Evolutionary conservation across 2,113 vertebrate genomes (phyloP).

Genomic region (Tylochromis polylepis): DNA sequence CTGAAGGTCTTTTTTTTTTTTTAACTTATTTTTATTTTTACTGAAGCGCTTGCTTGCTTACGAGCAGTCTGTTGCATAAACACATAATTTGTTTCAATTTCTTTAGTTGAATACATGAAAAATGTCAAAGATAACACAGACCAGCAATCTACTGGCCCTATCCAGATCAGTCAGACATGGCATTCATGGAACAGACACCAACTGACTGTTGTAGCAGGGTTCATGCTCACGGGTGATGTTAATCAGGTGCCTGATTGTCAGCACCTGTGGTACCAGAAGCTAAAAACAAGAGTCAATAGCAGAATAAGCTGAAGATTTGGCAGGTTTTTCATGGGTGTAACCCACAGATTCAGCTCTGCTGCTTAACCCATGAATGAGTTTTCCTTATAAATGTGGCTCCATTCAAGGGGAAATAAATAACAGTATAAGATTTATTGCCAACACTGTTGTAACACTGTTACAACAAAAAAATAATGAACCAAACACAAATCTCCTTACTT

Average conservation of each 20-base stretch:
- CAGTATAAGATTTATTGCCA: not conserved
- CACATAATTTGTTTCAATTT: not conserved
- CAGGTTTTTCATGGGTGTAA: not conserved
- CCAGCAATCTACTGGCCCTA: not conserved
- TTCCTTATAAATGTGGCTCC: not conserved
- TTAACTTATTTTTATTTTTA: not conserved
- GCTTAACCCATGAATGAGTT: not conserved
- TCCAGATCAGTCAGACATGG: not conserved
- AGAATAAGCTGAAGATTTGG: not conserved
- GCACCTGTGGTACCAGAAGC: not conserved
- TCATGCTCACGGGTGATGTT: not conserved
- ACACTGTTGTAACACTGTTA: not conserved
- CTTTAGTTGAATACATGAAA: not conserved
- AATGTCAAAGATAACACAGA: not conserved
- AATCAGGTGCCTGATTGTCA: not conserved
- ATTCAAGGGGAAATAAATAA: not conserved
- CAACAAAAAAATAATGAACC: not conserved
- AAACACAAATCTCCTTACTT: not conserved
- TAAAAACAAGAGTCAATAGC: too few species aligned
- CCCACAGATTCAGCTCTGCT: not conserved
- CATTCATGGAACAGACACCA: not conserved
- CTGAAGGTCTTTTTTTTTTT: not conserved
- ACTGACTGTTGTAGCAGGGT: not conserved
- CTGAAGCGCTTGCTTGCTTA: not conserved
- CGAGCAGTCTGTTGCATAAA: not conserved